Evolutionary conservation across 2,113 vertebrate genomes (phyloP).

Genomic region (Rhynchopsitta pachyrhyncha): DNA sequence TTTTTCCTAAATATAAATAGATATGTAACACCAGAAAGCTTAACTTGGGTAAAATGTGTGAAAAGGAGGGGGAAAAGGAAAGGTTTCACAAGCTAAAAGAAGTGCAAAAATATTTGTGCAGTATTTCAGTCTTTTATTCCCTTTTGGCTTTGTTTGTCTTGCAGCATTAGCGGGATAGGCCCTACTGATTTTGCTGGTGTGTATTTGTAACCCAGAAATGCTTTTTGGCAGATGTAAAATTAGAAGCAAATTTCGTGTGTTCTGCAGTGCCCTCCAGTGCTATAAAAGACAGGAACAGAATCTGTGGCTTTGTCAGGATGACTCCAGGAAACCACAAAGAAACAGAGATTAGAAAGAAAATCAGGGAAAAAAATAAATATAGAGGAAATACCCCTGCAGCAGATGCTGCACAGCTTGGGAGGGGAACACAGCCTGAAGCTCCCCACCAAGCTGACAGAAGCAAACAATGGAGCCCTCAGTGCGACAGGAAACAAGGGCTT

Average conservation of each 20-base stretch:
- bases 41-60: neutral
- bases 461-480: slow-evolving; percentile 35
- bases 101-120: slow-evolving; percentile 60
- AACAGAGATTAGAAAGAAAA: slow-evolving; percentile 81
- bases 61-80: neutral
- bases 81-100: slow-evolving; percentile 28
- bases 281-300: slow-evolving; percentile 80
- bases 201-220: slow-evolving; percentile 80
- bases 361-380: slow-evolving; percentile 63
- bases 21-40: neutral
- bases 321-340: slow-evolving; percentile 85
- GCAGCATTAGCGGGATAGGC: slow-evolving; percentile 73
- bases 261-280: slow-evolving; percentile 81
- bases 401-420: slow-evolving; percentile 73
- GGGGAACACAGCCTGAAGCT: slow-evolving; percentile 20
- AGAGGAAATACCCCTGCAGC: slow-evolving; percentile 68
- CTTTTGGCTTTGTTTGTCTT: slow-evolving; percentile 85
- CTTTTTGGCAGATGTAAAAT: slow-evolving; percentile 87
- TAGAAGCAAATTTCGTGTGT: slow-evolving; percentile 93
- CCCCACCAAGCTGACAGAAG: slow-evolving; percentile 33
- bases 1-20: neutral
- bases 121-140: slow-evolving; percentile 70
- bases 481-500: accelerated
- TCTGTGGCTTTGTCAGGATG: slow-evolving; percentile 81
- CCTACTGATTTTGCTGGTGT: slow-evolving; percentile 75